Conservation (phyloP, 1,140 invertebrate genomes). For the Tetraneura akinire region DNA sequence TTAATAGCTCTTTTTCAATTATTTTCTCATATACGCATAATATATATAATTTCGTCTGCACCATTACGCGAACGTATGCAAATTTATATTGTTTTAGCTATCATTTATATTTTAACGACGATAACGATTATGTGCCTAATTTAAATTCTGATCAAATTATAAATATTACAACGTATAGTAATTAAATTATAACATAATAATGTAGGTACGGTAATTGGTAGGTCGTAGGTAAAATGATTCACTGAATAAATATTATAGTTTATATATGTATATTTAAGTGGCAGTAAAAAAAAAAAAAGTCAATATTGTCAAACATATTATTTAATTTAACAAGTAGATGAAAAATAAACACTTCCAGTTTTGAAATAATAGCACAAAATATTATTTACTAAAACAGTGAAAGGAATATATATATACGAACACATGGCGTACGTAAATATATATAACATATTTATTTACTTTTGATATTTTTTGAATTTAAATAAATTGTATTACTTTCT, state of each 20-base stretch:
- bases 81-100: no score
- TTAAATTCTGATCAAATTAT: neutral
- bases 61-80: no score
- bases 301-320: neutral
- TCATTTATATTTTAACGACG: no score
- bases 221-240: neutral
- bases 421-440: neutral
- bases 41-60: no score
- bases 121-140: no score
- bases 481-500: neutral
- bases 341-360: constrained; percentile 23
- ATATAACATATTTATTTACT: no score
- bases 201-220: neutral
- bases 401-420: neutral
- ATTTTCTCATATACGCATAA: no score
- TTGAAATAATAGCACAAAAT: neutral
- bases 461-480: neutral
- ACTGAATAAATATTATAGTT: neutral
- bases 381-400: neutral
- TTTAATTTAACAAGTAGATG: neutral
- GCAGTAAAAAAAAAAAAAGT: neutral
- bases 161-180: neutral
- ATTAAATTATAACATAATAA: neutral
- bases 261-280: neutral
- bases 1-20: no score